These are phyloP conservation scores for Babylonia areolata DNA, from an alignment of 1,140 invertebrate species.

Conservation along the genomic window DNA sequence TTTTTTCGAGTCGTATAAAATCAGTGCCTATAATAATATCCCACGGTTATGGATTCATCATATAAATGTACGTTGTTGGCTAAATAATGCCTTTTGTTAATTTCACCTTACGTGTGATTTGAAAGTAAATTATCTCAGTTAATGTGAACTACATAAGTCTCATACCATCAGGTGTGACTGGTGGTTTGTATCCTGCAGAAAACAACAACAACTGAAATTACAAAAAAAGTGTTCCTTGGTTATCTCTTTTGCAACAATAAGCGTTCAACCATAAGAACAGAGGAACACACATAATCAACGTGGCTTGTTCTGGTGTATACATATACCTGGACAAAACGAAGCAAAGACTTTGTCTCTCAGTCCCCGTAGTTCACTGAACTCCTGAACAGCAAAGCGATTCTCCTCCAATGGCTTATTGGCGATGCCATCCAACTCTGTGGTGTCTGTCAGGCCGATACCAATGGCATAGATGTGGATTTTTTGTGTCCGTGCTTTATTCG, in stretches of 20 bases:
- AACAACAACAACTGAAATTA: neutral
- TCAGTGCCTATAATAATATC: too few species aligned
- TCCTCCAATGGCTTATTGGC: conserved; percentile 50
- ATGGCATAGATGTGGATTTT: conserved; percentile 65
- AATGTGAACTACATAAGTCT: too few species aligned
- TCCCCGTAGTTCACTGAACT: conserved; percentile 58
- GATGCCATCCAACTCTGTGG: conserved; percentile 57
- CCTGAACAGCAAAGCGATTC: conserved; percentile 53
- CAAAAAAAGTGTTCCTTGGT: neutral
- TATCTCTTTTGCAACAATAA: neutral
- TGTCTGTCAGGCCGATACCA: conserved; percentile 59
- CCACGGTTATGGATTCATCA: too few species aligned
- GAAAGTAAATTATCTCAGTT: too few species aligned
- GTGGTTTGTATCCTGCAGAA: neutral
- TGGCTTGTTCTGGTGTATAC: neutral
- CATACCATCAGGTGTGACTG: neutral
- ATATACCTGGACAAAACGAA: conserved; percentile 35
- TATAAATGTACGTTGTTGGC: too few species aligned
- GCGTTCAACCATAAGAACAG: neutral
- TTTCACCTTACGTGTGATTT: too few species aligned
- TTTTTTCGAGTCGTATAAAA: too few species aligned
- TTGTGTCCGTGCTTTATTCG: conserved; percentile 46
- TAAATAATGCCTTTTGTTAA: too few species aligned
- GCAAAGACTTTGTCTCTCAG: conserved; percentile 59
- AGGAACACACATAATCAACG: neutral